Base-by-base conservation (phyloP, 2,888 invertebrate genomes). In the Macropis europaea region DNA sequence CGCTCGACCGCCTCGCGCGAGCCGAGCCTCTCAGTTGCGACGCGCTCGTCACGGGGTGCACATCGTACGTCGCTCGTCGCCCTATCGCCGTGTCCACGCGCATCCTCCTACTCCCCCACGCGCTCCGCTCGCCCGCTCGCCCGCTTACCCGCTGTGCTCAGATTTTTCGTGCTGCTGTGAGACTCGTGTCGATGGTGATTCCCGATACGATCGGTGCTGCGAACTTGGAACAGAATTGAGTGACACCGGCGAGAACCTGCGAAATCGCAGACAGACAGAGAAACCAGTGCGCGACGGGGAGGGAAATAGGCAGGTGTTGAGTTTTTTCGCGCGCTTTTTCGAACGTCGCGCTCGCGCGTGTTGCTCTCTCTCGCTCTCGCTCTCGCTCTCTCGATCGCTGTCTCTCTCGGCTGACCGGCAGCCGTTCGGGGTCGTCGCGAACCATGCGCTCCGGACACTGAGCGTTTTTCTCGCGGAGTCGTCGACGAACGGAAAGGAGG, bases 11-110 rank as follows among this genome's bases (percentile, higher is more conserved):
- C 76, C 84, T 63, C 83, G 73, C 74, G 76, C 83, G 84, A 84
- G 84, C 83, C 87, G 82, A 84, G 87, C 73, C 86, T 87, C 81
- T 89, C 90, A 90, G 87, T 90, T 85, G 90, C 90, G 85, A 90
- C 90, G 88, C 90, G 90, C 87, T 87, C 88, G 86, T 87, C 90
- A 89, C 89, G 87, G 90, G 89, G 88, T 89, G 86, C 84, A 87
- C 83, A 82, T 88, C 88, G 88, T 86, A 53, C 69, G 73, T 45
- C 63, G 73, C 70, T 64, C 38, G 73, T 48, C 62, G 57, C 61
- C 40, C 61, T 59, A 42, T 62, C 73, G 70, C 32, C 60, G 64
- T 32, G 36, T 64, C 38, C 59, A 66, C 81, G 68, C 67, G 71
- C 81, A 62, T 38, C 38, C 43, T 53, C 60, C 43, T 17, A 62